These are phyloP conservation scores for Meleagris gallopavo DNA, from an alignment of 2,113 vertebrate species.

Conservation along the genomic window DNA sequence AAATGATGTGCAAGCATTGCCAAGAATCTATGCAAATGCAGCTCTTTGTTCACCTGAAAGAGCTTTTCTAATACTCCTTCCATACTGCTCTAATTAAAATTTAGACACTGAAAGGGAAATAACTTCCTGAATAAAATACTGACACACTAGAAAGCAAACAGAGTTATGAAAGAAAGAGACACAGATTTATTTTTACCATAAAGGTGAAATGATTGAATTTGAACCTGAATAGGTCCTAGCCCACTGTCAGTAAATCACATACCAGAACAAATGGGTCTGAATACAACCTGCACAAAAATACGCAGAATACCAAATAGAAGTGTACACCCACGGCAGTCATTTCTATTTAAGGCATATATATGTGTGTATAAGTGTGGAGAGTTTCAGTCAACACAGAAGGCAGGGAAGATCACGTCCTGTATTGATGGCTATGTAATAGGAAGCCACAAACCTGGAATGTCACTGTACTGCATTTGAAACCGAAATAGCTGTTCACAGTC, in stretches of 20 bases:
- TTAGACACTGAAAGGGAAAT: background rate
- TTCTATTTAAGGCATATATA: background rate
- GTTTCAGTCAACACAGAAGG: background rate
- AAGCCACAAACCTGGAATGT: background rate
- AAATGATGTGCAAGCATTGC: background rate
- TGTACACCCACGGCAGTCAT: no score
- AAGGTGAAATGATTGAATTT: background rate
- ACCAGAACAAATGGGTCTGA: background rate
- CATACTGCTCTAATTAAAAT: background rate
- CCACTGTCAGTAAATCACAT: background rate
- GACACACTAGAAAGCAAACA: background rate
- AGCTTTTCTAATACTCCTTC: background rate
- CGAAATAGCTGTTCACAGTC: background rate
- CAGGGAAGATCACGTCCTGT: background rate
- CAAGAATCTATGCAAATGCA: background rate
- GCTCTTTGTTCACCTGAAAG: background rate
- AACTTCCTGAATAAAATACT: background rate
- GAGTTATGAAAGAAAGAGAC: background rate
- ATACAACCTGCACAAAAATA: background rate
- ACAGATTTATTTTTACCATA: conserved; percentile 4
- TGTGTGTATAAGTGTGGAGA: accelerated
- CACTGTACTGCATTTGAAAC: background rate
- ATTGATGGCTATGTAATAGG: background rate
- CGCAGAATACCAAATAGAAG: background rate
- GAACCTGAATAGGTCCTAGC: background rate